Evolutionary conservation across 2,888 invertebrate species (phyloP).

Genomic region (Hemithea aestivaria): DNA sequence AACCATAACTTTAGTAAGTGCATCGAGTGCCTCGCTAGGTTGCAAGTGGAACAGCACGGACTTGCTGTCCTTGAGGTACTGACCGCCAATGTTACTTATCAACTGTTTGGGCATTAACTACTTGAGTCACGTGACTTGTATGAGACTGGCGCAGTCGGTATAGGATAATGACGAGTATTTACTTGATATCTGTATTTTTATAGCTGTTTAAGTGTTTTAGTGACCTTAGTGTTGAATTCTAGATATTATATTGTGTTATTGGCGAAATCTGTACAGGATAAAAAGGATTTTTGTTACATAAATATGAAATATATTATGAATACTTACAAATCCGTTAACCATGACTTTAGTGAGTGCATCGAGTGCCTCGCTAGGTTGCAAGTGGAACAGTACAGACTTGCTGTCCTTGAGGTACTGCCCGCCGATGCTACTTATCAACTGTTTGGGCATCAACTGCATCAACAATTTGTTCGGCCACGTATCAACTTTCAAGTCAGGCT

Average conservation of each 20-base stretch:
- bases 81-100: conserved; percentile 93
- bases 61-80: conserved; percentile 93
- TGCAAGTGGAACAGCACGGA: conserved; percentile 94
- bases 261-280: too few species aligned
- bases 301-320: too few species aligned
- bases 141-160: too few species aligned
- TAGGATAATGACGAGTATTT: too few species aligned
- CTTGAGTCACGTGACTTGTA: conserved; percentile 94
- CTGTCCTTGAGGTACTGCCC: conserved; percentile 94
- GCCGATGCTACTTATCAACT: conserved; percentile 93
- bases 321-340: conserved; percentile 93
- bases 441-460: conserved; percentile 97
- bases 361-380: conserved; percentile 91
- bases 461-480: conserved; percentile 95
- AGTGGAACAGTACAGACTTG: conserved; percentile 94
- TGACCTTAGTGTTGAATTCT: too few species aligned
- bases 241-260: too few species aligned
- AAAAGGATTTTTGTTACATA: too few species aligned
- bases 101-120: conserved; percentile 96
- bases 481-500: conserved; percentile 94
- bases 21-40: conserved; percentile 91
- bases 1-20: conserved; percentile 95
- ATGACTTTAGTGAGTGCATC: conserved; percentile 94
- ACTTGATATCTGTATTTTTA: too few species aligned
- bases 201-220: too few species aligned